These are phyloP conservation scores for Clarias gariepinus DNA, from an alignment of 2,113 vertebrate genomes.

Conservation along the genomic window DNA sequence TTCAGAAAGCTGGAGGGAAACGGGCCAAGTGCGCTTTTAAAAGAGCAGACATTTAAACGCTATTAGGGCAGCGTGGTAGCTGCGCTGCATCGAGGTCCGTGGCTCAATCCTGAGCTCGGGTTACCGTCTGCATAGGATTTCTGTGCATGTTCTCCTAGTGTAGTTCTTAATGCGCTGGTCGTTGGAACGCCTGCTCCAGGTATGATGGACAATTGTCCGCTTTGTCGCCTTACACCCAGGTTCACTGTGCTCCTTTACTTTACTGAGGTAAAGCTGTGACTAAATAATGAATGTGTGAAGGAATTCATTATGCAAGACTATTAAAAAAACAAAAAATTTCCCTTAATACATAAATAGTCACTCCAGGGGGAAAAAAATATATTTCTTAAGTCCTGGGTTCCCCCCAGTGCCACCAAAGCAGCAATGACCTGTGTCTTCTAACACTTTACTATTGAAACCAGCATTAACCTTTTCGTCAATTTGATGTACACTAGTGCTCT, in stretches of 20 bases:
- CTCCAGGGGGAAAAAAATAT: neutral
- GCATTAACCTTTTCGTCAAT: no score
- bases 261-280: neutral
- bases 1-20: slow-evolving; percentile 52
- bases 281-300: neutral
- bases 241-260: neutral
- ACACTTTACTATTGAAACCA: no score
- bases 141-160: neutral
- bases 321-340: neutral
- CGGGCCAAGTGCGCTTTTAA: slow-evolving; percentile 19
- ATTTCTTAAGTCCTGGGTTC: no score
- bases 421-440: no score
- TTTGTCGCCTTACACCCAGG: neutral
- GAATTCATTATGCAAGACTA: neutral
- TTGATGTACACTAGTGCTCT: no score
- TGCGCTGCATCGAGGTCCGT: neutral
- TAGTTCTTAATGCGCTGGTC: neutral
- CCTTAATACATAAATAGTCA: neutral
- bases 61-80: neutral
- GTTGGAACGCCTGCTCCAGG: no score
- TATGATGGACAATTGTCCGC: neutral
- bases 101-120: neutral
- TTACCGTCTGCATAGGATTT: neutral
- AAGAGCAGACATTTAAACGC: slow-evolving; percentile 29
- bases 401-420: no score